Conservation (phyloP, 2,888 invertebrate species). For the Drosophila mimica region DNA sequence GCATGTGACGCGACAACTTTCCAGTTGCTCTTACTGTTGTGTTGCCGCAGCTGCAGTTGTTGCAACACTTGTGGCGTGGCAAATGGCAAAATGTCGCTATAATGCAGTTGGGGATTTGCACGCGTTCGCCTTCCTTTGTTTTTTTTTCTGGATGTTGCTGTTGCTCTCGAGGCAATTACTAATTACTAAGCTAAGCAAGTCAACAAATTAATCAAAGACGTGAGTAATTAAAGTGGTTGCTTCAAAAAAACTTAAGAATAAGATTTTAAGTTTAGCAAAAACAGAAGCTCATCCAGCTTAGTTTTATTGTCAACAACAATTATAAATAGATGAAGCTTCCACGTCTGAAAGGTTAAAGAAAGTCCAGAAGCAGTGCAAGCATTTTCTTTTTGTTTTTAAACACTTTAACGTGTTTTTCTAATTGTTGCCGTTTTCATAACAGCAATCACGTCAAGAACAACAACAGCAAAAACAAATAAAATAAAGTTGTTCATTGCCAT, state of each 20-base stretch:
- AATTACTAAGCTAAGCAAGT: slow-evolving; percentile 61
- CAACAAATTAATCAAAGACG: slow-evolving; percentile 73
- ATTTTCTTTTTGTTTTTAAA: slow-evolving; percentile 5
- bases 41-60: slow-evolving; percentile 52
- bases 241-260: not conserved
- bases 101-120: slow-evolving; percentile 51
- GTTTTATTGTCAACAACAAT: not conserved
- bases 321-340: not conserved
- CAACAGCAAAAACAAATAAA: slow-evolving; percentile 23
- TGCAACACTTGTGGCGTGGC: slow-evolving; percentile 67
- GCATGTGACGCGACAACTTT: slow-evolving; percentile 81
- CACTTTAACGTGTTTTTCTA: slow-evolving; percentile 58
- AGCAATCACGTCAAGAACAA: slow-evolving; percentile 34
- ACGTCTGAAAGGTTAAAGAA: slow-evolving; percentile 23
- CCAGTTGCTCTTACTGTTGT: slow-evolving; percentile 59
- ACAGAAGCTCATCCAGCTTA: not conserved
- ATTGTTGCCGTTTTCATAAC: slow-evolving; percentile 59
- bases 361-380: slow-evolving; percentile 3
- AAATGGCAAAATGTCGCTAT: slow-evolving; percentile 67
- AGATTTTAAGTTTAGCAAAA: not conserved
- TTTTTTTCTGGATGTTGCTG: slow-evolving; percentile 7
- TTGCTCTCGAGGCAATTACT: slow-evolving; percentile 53
- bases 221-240: slow-evolving; percentile 59
- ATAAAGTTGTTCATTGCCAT: slow-evolving; percentile 57
- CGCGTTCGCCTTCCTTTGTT: slow-evolving; percentile 23